These are phyloP conservation scores for Craseonycteris thonglongyai DNA, from an alignment of 2,113 vertebrate species.

Conservation along the genomic window DNA sequence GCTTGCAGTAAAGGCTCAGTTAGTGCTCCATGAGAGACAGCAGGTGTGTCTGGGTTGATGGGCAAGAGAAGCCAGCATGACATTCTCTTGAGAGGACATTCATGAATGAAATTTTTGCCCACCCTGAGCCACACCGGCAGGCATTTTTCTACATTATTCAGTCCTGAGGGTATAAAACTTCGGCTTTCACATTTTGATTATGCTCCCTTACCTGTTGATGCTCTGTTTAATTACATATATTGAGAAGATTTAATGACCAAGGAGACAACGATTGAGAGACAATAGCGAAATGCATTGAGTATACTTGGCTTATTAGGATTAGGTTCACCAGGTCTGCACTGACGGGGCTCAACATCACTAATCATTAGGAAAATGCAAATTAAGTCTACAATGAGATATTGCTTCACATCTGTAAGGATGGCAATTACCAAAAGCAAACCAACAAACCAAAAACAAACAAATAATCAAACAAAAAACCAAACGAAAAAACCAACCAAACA, in stretches of 20 bases:
- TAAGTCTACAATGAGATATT: background rate
- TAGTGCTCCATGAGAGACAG: background rate
- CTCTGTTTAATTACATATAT: background rate
- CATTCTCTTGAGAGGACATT: background rate
- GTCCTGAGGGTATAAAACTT: background rate
- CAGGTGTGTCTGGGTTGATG: background rate
- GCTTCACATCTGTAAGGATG: background rate
- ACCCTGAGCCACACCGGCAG: background rate
- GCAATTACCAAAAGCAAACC: background rate
- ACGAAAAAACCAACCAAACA: background rate
- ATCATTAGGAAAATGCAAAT: background rate
- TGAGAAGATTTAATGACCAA: background rate
- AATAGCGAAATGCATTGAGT: background rate
- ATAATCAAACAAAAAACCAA: background rate
- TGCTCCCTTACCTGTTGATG: background rate
- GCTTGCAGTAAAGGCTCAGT: background rate
- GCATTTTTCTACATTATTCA: background rate
- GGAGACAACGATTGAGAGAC: background rate
- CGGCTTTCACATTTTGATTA: background rate
- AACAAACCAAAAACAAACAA: background rate
- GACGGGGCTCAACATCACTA: background rate
- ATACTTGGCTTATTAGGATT: background rate
- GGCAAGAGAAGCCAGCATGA: background rate
- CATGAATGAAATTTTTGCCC: background rate
- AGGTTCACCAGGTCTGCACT: background rate